These are phyloP conservation scores for Trissolcus basalis DNA, from an alignment of 1,140 invertebrate genomes.

Conservation along the genomic window DNA sequence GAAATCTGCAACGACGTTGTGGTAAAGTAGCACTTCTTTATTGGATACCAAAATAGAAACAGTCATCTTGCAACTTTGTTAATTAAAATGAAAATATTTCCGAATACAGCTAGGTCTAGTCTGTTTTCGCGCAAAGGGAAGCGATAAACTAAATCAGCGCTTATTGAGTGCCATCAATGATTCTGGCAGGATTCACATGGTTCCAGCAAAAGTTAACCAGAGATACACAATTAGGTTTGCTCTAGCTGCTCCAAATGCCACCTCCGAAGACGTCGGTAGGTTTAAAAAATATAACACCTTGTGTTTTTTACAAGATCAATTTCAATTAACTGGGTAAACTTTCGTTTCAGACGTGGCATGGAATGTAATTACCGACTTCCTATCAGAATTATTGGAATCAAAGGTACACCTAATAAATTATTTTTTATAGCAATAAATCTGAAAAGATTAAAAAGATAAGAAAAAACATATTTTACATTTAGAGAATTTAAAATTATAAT, in stretches of 20 bases:
- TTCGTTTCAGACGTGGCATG: slow-evolving; percentile 88
- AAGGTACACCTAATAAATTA: slow-evolving; percentile 73
- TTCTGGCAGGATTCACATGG: slow-evolving; percentile 97
- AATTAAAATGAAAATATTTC: not conserved
- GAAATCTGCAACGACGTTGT: slow-evolving; percentile 97
- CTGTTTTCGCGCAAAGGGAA: slow-evolving; percentile 89
- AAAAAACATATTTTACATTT: too few species aligned
- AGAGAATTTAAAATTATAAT: too few species aligned
- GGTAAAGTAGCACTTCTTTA: slow-evolving; percentile 79
- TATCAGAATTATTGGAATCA: slow-evolving; percentile 86
- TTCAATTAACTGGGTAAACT: slow-evolving; percentile 1
- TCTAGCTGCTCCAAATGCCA: slow-evolving; percentile 93
- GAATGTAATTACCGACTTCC: slow-evolving; percentile 90
- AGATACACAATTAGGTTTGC: slow-evolving; percentile 96
- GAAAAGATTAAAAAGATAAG: too few species aligned
- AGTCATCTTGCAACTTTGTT: not conserved
- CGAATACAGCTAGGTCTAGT: slow-evolving; percentile 88
- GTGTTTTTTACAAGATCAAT: too few species aligned
- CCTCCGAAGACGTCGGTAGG: slow-evolving; percentile 90
- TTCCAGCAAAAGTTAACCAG: slow-evolving; percentile 93
- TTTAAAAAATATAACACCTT: slow-evolving; percentile 1
- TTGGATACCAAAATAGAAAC: too few species aligned
- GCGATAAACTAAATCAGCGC: slow-evolving; percentile 95
- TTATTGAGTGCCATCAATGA: slow-evolving; percentile 95
- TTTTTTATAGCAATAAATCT: too few species aligned